These are phyloP conservation scores for Petrocephalus schoutedeni DNA, from an alignment of 2,797 vertebrate species.

Conservation along the genomic window DNA sequence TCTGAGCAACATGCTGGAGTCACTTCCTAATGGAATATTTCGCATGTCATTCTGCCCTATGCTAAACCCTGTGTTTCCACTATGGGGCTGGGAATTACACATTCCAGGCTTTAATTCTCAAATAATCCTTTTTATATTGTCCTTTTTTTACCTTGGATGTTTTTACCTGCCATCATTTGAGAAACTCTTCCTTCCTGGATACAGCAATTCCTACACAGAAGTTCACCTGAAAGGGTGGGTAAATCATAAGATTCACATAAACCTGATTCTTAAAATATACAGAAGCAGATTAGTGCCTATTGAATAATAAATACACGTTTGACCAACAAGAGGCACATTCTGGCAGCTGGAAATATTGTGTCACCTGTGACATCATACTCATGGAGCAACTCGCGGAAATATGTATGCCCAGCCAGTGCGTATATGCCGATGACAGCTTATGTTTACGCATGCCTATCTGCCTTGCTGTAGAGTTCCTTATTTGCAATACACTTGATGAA, in stretches of 20 bases:
- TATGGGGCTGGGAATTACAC: background rate
- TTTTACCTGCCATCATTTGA: conserved; percentile 7
- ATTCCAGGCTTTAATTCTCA: background rate
- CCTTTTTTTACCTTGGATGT: background rate
- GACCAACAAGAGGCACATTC: background rate
- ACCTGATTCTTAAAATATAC: background rate
- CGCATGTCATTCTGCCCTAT: background rate
- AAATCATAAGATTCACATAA: background rate
- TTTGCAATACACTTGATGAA: background rate
- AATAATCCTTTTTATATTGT: background rate
- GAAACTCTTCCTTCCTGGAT: background rate
- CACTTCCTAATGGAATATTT: background rate
- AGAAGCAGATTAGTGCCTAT: background rate
- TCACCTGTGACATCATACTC: background rate
- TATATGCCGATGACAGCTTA: background rate
- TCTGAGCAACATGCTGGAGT: background rate
- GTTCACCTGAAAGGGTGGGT: background rate
- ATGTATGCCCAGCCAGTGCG: background rate
- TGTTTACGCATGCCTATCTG: background rate
- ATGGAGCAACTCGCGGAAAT: background rate
- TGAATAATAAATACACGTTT: background rate
- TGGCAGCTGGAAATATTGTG: background rate
- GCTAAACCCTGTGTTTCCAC: background rate
- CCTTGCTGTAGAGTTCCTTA: background rate
- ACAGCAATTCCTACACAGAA: background rate